Percentiles rank a stretch among this genome's conserved stretches.
These are phyloP conservation scores for Boleophthalmus pectinirostris DNA, from an alignment of 2,113 vertebrate species.

Conservation along the genomic window DNA sequence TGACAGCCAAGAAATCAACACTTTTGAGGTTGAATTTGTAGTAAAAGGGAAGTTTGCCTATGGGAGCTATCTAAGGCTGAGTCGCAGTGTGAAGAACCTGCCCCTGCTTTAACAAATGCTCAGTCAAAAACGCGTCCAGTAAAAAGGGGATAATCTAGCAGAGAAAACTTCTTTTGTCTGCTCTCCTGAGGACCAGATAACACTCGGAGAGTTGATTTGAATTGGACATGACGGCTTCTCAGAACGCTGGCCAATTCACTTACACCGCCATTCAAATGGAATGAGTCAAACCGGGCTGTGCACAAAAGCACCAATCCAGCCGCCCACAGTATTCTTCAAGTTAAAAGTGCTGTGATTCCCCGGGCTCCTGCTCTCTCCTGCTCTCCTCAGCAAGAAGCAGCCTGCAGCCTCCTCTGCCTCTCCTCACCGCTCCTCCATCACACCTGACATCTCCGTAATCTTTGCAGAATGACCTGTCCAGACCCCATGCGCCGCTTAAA, in stretches of 20 bases:
- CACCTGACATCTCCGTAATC: slow-evolving; percentile 53
- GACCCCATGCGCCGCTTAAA: slow-evolving; percentile 35
- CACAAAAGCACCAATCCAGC: slow-evolving; percentile 48
- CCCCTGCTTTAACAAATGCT: slow-evolving; percentile 23
- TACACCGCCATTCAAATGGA: slow-evolving; percentile 54
- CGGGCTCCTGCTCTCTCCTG: slow-evolving; percentile 18
- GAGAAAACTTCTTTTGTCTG: slow-evolving; percentile 36
- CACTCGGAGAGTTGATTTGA: slow-evolving; percentile 51
- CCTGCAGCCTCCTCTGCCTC: slow-evolving; percentile 20
- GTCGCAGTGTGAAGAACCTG: slow-evolving; percentile 5
- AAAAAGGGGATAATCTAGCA: slow-evolving; percentile 35
- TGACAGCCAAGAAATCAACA: slow-evolving; percentile 8
- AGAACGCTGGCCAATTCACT: slow-evolving; percentile 53
- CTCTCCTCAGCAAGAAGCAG: background rate
- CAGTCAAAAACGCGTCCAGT: slow-evolving; percentile 21
- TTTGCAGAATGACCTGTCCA: slow-evolving; percentile 44
- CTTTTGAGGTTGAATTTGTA: background rate
- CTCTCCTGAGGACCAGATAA: slow-evolving; percentile 50
- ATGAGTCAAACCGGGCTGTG: slow-evolving; percentile 53
- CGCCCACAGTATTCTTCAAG: slow-evolving; percentile 53
- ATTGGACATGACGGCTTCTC: slow-evolving; percentile 55
- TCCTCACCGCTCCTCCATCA: slow-evolving; percentile 34
- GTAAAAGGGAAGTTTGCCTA: background rate
- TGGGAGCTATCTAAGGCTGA: background rate
- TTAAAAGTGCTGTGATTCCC: slow-evolving; percentile 48